phyloP scores from a whole-genome alignment of 2,888 invertebrate species.

The Drosophila borborema region DNA sequence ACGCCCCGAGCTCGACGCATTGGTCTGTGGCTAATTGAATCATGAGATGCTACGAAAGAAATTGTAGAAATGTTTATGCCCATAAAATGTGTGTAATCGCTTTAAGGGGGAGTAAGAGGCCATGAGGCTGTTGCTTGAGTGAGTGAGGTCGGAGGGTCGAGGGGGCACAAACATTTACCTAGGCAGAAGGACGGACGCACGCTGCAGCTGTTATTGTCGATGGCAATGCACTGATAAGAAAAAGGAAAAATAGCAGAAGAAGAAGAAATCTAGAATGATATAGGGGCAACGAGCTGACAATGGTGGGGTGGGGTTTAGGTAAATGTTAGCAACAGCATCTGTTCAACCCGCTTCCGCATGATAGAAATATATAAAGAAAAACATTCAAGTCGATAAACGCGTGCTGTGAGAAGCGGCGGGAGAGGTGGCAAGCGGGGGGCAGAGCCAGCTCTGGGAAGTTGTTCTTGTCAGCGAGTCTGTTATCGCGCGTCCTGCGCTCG shows the following conservation, averaged over 20 bases:
- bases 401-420: constrained; percentile 6
- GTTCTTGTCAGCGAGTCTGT: constrained; percentile 40
- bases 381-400: constrained; percentile 17
- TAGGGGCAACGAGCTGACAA: neutral
- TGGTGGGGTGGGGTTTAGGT: neutral
- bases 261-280: constrained; percentile 16
- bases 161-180: constrained; percentile 61
- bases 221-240: constrained; percentile 95
- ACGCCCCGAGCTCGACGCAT: constrained; percentile 51
- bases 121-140: neutral
- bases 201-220: constrained; percentile 99
- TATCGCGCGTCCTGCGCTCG: constrained; percentile 51
- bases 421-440: neutral
- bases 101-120: constrained; percentile 29
- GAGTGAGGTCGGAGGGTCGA: neutral
- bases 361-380: constrained; percentile 2
- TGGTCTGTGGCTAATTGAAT: constrained; percentile 75
- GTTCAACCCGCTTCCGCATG: neutral
- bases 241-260: constrained; percentile 10
- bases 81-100: constrained; percentile 70
- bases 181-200: constrained; percentile 86
- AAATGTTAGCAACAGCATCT: constrained; percentile 10
- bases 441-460: neutral
- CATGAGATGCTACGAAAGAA: constrained; percentile 61
- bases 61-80: constrained; percentile 62